These are phyloP conservation scores for Gobio occitaniae DNA, from an alignment of 2,797 vertebrate species.

Conservation along the genomic window DNA sequence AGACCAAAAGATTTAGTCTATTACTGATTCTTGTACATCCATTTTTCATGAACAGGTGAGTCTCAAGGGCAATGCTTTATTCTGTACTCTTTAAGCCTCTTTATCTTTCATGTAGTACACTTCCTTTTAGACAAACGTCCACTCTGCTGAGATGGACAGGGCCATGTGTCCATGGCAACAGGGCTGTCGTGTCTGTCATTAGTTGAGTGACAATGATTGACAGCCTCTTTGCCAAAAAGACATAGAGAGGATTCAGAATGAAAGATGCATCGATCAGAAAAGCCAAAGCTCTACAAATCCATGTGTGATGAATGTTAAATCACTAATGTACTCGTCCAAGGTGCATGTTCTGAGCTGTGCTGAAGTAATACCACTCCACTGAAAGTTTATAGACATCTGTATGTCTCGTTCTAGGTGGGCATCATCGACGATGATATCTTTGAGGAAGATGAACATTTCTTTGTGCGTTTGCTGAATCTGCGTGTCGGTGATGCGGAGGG, in stretches of 20 bases:
- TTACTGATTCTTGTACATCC: neutral
- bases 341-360: neutral
- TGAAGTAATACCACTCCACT: neutral
- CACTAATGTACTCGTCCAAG: neutral
- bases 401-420: slow-evolving; percentile 74
- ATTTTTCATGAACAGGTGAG: neutral
- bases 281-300: neutral
- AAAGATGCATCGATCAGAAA: neutral
- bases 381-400: neutral
- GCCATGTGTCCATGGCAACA: neutral
- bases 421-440: slow-evolving; percentile 97
- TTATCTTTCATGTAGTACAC: neutral
- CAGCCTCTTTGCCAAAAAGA: slow-evolving; percentile 3
- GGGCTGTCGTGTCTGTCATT: neutral
- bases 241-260: neutral
- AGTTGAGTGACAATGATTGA: slow-evolving; percentile 30
- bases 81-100: neutral
- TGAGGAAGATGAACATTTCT: slow-evolving; percentile 94
- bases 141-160: slow-evolving; percentile 1
- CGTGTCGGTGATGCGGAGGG: slow-evolving; percentile 89
- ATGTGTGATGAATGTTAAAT: slow-evolving; percentile 1
- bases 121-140: neutral
- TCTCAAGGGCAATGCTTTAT: neutral
- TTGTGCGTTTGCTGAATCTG: slow-evolving; percentile 87
- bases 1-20: neutral